Percentiles rank a stretch among this genome's conserved stretches.
Conservation (phyloP, 2,797 vertebrate genomes). For the Hypotaenidia philippensis region DNA sequence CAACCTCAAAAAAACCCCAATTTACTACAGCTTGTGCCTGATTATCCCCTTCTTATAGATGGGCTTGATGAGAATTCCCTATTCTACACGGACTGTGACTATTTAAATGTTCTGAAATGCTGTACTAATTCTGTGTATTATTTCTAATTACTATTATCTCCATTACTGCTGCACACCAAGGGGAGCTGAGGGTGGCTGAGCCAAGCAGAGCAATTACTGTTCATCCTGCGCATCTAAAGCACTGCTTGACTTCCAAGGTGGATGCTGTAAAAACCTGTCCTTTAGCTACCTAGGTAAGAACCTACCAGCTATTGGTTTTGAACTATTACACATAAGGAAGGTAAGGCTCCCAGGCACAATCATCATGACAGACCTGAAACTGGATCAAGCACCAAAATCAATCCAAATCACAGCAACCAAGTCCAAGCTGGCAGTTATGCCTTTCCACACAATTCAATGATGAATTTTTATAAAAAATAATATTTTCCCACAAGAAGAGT, state of each 20-base stretch:
- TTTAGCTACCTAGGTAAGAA: neutral
- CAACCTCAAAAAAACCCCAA: neutral
- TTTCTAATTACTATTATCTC: neutral
- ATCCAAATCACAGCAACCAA: neutral
- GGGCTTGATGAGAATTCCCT: neutral
- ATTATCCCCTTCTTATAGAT: neutral
- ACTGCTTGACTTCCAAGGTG: neutral
- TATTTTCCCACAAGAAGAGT: neutral
- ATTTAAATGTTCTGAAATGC: neutral
- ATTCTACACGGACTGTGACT: neutral
- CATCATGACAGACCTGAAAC: neutral
- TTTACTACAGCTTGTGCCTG: neutral
- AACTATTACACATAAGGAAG: neutral
- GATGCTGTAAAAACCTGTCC: neutral
- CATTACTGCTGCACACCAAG: neutral
- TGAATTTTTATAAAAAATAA: neutral
- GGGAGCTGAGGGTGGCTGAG: neutral
- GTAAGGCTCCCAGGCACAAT: neutral
- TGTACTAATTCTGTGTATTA: neutral
- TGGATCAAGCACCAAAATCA: neutral
- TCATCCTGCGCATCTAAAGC: neutral
- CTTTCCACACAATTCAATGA: neutral
- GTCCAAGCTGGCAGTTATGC: neutral
- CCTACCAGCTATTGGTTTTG: neutral
- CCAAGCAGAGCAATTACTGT: neutral